Percentiles rank a stretch among this genome's conserved stretches.
These are phyloP conservation scores for Chionomys nivalis DNA, from an alignment of 2,113 vertebrate genomes.

Conservation along the genomic window DNA sequence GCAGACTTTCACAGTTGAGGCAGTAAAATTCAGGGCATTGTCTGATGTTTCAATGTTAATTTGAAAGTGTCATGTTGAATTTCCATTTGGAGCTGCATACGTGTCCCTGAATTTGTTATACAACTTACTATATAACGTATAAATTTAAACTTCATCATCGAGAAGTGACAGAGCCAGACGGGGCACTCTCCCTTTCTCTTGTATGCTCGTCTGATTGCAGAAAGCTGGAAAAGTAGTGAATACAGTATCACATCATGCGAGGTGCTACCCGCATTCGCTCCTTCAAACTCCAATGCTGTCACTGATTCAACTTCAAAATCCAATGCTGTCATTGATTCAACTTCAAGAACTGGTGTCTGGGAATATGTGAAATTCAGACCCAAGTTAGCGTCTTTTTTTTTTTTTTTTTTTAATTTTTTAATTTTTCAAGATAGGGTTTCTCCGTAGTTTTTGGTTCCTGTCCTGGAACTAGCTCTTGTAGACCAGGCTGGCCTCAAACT, in stretches of 20 bases:
- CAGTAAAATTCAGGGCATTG: conserved; percentile 42
- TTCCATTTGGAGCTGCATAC: conserved; percentile 35
- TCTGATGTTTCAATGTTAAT: conserved; percentile 44
- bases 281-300: conserved; percentile 76
- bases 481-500: no score
- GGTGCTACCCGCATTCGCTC: conserved; percentile 72
- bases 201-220: conserved; percentile 69
- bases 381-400: conserved; percentile 79
- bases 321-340: conserved; percentile 76
- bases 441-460: no score
- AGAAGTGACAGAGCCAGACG: background rate
- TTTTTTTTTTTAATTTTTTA: no score
- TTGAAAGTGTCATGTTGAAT: conserved; percentile 48
- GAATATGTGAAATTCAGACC: conserved; percentile 80
- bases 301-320: conserved; percentile 78
- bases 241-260: conserved; percentile 42
- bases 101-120: background rate
- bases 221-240: conserved; percentile 55
- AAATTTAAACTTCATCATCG: conserved; percentile 19
- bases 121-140: conserved; percentile 24
- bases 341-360: conserved; percentile 78
- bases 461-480: no score
- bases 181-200: conserved; percentile 26
- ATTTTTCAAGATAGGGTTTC: no score
- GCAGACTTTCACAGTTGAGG: conserved; percentile 58